These are phyloP conservation scores for Synaphobranchus kaupii DNA, from an alignment of 2,797 vertebrate species.

Conservation along the genomic window DNA sequence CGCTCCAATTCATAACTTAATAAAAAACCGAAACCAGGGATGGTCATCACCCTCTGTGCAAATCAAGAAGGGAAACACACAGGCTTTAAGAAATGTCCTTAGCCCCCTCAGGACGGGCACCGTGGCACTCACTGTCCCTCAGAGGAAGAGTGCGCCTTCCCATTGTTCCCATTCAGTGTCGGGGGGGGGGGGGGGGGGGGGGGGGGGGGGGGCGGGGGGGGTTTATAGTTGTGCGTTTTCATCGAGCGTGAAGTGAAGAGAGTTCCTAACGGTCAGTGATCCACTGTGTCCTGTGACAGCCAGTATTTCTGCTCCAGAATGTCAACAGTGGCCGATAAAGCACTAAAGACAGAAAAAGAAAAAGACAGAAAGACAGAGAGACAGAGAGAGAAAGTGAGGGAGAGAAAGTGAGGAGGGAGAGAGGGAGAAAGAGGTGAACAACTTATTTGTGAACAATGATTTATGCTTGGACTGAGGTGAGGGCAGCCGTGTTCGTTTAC, in stretches of 20 bases:
- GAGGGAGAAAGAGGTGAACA: background rate
- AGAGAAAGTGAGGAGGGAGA: background rate
- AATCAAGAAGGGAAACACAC: background rate
- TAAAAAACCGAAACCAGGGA: background rate
- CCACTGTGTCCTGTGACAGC: constrained; percentile 64
- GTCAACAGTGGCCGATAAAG: constrained; percentile 77
- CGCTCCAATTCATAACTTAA: background rate
- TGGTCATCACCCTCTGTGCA: background rate
- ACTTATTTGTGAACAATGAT: background rate
- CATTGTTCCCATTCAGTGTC: background rate
- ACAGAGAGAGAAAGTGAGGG: constrained; percentile 18
- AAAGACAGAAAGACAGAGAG: constrained; percentile 3
- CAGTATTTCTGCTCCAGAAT: constrained; percentile 82
- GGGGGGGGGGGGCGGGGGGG: background rate
- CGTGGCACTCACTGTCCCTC: background rate
- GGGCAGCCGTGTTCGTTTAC: too few species aligned
- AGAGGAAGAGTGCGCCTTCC: background rate
- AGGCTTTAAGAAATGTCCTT: background rate
- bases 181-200: background rate
- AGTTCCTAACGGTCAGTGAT: constrained; percentile 48
- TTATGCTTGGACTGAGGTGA: background rate
- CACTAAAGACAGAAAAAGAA: constrained; percentile 67
- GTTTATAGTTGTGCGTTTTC: constrained; percentile 52
- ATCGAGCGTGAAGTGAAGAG: constrained; percentile 41
- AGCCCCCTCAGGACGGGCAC: background rate